phyloP scores from a whole-genome alignment of 2,888 invertebrate species.

The Hypena proboscidalis region DNA sequence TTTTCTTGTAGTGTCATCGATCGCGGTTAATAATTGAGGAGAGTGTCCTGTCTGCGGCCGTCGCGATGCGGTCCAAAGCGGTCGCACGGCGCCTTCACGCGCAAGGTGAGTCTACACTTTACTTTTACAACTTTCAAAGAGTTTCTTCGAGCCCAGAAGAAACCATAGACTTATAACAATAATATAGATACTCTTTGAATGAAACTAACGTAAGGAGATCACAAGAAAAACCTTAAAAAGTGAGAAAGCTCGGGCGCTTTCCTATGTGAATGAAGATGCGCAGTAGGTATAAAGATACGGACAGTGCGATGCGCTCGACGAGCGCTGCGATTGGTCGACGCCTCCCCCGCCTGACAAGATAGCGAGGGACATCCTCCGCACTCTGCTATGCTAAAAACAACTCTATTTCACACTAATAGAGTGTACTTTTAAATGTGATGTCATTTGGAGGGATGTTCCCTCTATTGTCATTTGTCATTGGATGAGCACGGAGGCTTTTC shows the following conservation, averaged over 20 bases:
- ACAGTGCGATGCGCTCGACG: conserved; percentile 76
- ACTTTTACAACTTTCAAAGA: conserved; percentile 23
- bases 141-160: conserved; percentile 40
- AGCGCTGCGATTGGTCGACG: conserved; percentile 72
- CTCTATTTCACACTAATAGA: conserved; percentile 42
- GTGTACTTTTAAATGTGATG: conserved; percentile 47
- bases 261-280: conserved; percentile 57
- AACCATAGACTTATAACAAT: background rate
- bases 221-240: no score
- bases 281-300: conserved; percentile 74
- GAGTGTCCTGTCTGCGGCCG: conserved; percentile 64
- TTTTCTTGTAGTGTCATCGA: conserved; percentile 69
- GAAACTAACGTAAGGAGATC: no score
- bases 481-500: conserved; percentile 78
- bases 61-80: conserved; percentile 89
- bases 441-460: conserved; percentile 76
- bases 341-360: conserved; percentile 84
- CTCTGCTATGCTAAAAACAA: conserved; percentile 38
- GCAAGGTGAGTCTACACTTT: conserved; percentile 84
- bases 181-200: no score
- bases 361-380: conserved; percentile 79
- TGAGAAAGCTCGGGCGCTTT: background rate
- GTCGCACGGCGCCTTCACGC: conserved; percentile 89
- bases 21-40: conserved; percentile 63
- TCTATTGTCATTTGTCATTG: conserved; percentile 81